Evolutionary conservation across 2,113 vertebrate species (phyloP).

Genomic region (Lampris incognitus): DNA sequence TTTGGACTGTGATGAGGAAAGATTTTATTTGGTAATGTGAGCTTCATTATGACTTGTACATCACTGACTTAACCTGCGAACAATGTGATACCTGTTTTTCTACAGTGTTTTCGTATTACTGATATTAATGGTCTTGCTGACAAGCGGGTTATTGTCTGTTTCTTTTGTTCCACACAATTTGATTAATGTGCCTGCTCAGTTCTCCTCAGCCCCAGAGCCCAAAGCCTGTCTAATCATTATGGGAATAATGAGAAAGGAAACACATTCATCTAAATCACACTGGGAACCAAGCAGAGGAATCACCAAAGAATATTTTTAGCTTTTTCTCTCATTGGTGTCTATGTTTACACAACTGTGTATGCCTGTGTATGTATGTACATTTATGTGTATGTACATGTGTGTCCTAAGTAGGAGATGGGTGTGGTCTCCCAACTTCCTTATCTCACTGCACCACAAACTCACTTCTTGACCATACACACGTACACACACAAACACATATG

Average conservation of each 20-base stretch:
- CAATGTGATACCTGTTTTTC: conserved; percentile 35
- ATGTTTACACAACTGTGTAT: conserved; percentile 1
- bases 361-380: background rate
- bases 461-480: conserved; percentile 47
- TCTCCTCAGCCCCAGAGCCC: conserved; percentile 18
- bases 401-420: conserved; percentile 58
- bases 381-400: conserved; percentile 1
- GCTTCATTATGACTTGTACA: conserved; percentile 46
- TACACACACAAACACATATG: conserved; percentile 3
- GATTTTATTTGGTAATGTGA: conserved; percentile 54
- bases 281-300: conserved; percentile 16
- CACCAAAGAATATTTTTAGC: conserved; percentile 21
- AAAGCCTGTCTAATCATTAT: conserved; percentile 38
- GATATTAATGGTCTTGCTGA: conserved; percentile 39
- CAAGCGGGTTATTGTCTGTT: conserved; percentile 56
- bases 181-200: conserved; percentile 60
- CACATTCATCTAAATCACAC: conserved; percentile 54
- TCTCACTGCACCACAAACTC: conserved; percentile 62
- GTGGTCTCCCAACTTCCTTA: conserved; percentile 66
- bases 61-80: conserved; percentile 32
- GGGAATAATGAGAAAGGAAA: conserved; percentile 40
- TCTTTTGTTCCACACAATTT: conserved; percentile 40
- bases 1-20: conserved; percentile 43
- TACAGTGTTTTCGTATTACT: conserved; percentile 34
- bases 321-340: background rate